These are phyloP conservation scores for Larimichthys crocea DNA, from an alignment of 2,113 vertebrate genomes.

Conservation along the genomic window DNA sequence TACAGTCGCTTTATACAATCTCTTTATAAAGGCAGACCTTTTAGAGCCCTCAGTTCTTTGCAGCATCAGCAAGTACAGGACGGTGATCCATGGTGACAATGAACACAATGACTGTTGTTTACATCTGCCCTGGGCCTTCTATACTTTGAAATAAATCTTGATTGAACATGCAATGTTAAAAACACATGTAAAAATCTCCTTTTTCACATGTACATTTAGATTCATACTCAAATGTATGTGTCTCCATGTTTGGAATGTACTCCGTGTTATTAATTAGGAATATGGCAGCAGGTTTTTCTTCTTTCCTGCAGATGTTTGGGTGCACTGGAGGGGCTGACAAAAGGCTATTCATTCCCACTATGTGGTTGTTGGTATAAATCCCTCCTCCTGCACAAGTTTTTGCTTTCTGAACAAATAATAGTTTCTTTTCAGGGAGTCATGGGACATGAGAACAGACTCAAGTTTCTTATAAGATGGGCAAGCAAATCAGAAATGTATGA, in stretches of 20 bases:
- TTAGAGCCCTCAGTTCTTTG: background rate
- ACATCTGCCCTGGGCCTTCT: background rate
- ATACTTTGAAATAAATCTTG: too few relatives aligned
- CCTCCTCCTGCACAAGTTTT: slow-evolving; percentile 28
- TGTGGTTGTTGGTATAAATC: slow-evolving; percentile 23
- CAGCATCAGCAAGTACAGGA: background rate
- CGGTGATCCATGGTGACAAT: background rate
- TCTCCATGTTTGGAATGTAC: slow-evolving; percentile 4
- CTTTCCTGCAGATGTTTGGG: slow-evolving; percentile 35
- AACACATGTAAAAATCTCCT: background rate
- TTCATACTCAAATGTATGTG: background rate
- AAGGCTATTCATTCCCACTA: slow-evolving; percentile 48
- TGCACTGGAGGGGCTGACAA: slow-evolving; percentile 31
- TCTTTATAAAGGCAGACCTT: background rate
- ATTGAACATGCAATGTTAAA: background rate
- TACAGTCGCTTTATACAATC: background rate
- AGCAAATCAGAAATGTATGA: too few relatives aligned
- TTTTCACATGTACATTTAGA: background rate
- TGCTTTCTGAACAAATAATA: slow-evolving; percentile 53
- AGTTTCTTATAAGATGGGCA: too few relatives aligned
- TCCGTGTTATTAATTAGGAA: slow-evolving; percentile 11
- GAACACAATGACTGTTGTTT: background rate
- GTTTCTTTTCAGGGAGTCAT: slow-evolving; percentile 28
- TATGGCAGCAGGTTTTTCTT: background rate
- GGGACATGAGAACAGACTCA: background rate